A percentile compares a stretch with the other conserved stretches of the same genome.
Evolutionary conservation across 1,140 invertebrate genomes (phyloP).

Genomic region (Littorina saxatilis): DNA sequence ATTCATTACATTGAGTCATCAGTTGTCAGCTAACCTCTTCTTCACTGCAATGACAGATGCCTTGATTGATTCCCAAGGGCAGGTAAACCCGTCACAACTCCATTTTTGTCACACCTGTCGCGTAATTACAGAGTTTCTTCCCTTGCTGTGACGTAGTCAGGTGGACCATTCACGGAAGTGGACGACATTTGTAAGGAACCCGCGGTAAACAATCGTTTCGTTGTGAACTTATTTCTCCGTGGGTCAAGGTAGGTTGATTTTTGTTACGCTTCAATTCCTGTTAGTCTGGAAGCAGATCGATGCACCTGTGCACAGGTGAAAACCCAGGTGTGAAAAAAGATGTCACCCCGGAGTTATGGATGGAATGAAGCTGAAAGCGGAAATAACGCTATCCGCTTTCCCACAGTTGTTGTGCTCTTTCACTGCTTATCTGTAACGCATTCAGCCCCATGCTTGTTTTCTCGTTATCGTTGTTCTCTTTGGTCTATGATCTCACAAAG

Average conservation of each 20-base stretch:
- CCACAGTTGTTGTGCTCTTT: neutral
- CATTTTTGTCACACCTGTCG: neutral
- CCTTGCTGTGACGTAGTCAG: conserved; percentile 36
- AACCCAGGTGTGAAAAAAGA: conserved; percentile 24
- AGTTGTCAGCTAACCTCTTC: neutral
- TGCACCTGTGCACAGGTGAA: conserved; percentile 2
- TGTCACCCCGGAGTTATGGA: neutral
- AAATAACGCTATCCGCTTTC: neutral
- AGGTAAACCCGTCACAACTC: neutral
- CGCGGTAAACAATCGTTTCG: conserved; percentile 23
- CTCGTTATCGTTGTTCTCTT: too few species aligned
- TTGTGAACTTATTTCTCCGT: neutral
- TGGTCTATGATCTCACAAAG: too few species aligned
- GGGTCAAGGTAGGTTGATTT: neutral
- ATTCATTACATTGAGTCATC: neutral
- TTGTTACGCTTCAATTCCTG: neutral
- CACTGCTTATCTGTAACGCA: too few species aligned
- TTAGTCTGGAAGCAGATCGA: neutral
- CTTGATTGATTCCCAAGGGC: too few species aligned
- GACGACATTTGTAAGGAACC: neutral
- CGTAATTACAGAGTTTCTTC: neutral
- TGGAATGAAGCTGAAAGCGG: neutral
- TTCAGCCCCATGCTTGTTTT: too few species aligned
- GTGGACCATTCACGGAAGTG: conserved; percentile 36
- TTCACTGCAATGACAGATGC: too few species aligned